phyloP scores from a whole-genome alignment of 2,797 vertebrate genomes.

The Chloroceryle amazona region DNA sequence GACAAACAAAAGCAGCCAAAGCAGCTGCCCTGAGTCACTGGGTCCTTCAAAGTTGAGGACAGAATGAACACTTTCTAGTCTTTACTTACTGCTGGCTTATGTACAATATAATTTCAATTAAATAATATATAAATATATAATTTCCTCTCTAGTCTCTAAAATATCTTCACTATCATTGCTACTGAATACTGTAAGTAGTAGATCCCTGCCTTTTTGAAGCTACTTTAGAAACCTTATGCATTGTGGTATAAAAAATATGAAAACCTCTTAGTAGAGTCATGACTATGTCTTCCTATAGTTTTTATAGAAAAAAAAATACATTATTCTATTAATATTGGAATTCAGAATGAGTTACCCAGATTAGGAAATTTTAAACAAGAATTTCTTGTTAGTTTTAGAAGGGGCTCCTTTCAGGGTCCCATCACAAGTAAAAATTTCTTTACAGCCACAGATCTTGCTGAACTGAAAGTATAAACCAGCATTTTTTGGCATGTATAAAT shows the following conservation, averaged over 20 bases:
- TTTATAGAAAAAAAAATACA: not conserved
- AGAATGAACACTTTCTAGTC: not conserved
- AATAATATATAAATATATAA: not conserved
- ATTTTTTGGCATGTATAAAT: not conserved
- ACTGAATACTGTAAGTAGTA: not conserved
- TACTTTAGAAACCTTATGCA: not conserved
- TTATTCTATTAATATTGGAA: not conserved
- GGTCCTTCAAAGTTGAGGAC: not conserved
- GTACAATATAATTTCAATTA: not conserved
- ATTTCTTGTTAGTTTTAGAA: not conserved
- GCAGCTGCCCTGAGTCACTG: not conserved
- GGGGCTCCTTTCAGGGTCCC: not conserved
- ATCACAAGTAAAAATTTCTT: not conserved
- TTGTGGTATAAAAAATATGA: not conserved
- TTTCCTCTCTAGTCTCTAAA: not conserved
- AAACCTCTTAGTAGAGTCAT: not conserved
- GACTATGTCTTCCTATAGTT: not conserved
- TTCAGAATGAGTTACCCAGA: not conserved
- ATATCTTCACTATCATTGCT: not conserved
- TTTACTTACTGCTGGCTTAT: not conserved
- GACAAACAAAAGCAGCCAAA: constrained; percentile 28
- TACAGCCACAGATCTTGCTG: not conserved
- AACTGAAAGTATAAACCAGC: not conserved
- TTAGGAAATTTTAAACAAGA: not conserved
- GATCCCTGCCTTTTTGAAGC: not conserved